Evolutionary conservation across 2,888 invertebrate genomes (phyloP), one percentile per base, ranked within the genome.

Genomic region (Drosophila vallismaia): DNA sequence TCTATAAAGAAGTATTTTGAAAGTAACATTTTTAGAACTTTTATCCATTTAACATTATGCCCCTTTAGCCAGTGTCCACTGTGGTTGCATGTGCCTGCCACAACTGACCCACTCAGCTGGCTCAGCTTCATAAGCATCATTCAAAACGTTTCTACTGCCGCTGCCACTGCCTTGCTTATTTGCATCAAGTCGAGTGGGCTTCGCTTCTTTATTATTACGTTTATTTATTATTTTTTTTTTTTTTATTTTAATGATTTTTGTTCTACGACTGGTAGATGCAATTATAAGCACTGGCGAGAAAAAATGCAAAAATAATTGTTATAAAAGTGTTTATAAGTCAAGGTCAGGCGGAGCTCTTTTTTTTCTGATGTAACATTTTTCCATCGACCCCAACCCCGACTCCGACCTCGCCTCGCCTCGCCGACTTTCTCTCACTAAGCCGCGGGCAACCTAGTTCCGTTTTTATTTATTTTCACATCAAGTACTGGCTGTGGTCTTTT

Each of bases 261-360:
- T 36, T 66, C 53, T 50, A 50, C 45, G 42, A 14, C 33, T 55
- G 67, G 28, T 19, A 42, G 56, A 36, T 52, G 52, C 36, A 64
- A 64, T 64, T 52, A 66, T 53, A 66, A 64, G 64, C 53, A 53
- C 53, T 42, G 29, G 24, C 46, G 45, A 54, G 52, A 63, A 53
- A 42, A 71, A 50, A 50, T 44, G 19, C 24, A 56, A 73, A 74
- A 62, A 67, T 73, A 72, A 73, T 73, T 73, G 72, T 73, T 72
- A 72, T 73, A 62, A 59, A 59, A 72, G 26, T 54, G 59, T 74
- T 70, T 70, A 66, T 74, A 74, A 74, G 74, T 74, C 74, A 74
- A 74, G 74, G 74, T 74, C 60, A 66, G 46, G 29, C 58, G 31
- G 52, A 63, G 74, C 56, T 45, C 50, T 57, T 56, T 56, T 55